These are phyloP conservation scores for Pelobates cultripes DNA, from an alignment of 2,797 vertebrate species.

Conservation along the genomic window DNA sequence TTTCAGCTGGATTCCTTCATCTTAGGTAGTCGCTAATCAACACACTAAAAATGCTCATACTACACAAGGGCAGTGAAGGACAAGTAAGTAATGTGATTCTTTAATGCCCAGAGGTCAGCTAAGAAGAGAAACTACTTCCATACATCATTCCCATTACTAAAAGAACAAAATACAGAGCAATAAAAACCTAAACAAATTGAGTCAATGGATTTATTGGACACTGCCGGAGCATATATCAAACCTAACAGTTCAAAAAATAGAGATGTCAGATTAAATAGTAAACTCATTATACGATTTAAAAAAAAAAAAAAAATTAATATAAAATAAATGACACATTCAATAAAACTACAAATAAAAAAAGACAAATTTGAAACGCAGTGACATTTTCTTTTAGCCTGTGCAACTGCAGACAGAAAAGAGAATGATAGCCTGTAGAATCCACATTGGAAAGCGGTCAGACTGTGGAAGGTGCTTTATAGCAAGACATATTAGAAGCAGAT, in stretches of 20 bases:
- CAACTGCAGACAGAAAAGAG: not conserved
- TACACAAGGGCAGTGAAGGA: conserved; percentile 43
- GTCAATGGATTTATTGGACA: conserved; percentile 11
- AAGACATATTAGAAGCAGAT: not conserved
- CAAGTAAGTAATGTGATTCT: conserved; percentile 16
- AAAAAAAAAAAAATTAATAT: not conserved
- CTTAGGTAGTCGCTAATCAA: conserved; percentile 19
- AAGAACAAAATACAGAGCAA: conserved; percentile 10
- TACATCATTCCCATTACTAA: conserved; percentile 36
- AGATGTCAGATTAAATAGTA: conserved; percentile 22
- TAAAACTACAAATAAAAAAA: conserved; percentile 10
- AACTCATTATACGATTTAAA: not conserved
- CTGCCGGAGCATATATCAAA: not conserved
- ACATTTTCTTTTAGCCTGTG: not conserved
- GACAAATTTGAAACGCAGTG: not conserved
- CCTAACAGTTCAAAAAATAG: conserved; percentile 18
- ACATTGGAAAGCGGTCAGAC: no score
- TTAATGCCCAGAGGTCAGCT: conserved; percentile 25
- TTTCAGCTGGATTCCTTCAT: conserved; percentile 28
- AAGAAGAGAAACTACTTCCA: conserved; percentile 1
- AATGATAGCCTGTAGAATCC: not conserved
- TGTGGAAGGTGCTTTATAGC: not conserved
- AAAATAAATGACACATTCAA: conserved; percentile 10
- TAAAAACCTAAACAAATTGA: conserved; percentile 35
- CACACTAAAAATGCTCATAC: conserved; percentile 1